Conservation (phyloP, 2,797 vertebrate genomes). For the Microtus californicus region DNA sequence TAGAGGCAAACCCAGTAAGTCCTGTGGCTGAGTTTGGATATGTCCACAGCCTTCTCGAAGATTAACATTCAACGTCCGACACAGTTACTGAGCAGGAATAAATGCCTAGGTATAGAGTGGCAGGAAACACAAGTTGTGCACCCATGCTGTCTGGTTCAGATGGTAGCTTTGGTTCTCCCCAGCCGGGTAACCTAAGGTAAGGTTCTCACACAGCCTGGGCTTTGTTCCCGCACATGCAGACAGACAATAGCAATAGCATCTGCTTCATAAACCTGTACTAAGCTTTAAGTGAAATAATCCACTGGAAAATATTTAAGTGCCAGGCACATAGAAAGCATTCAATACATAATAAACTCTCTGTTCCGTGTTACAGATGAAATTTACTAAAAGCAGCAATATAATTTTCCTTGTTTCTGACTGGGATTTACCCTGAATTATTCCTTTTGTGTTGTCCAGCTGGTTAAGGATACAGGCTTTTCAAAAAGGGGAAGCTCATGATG, state of each 20-base stretch:
- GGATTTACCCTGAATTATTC: neutral
- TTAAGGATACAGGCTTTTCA: conserved; percentile 37
- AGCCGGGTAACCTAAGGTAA: neutral
- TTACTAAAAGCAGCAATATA: neutral
- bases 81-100: neutral
- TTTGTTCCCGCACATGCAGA: neutral
- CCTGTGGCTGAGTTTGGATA: neutral
- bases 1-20: conserved; percentile 37
- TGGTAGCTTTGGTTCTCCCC: neutral
- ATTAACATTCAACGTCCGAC: neutral
- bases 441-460: neutral
- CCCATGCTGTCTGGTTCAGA: neutral
- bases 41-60: neutral
- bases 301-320: conserved; percentile 10
- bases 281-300: neutral
- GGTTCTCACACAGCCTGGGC: neutral
- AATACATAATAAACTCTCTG: neutral
- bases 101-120: neutral
- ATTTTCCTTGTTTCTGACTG: neutral
- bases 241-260: neutral
- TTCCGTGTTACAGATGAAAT: conserved; percentile 2
- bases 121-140: neutral
- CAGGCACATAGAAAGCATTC: neutral
- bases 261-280: neutral
- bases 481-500: neutral